A percentile compares a stretch with the other conserved stretches of the same genome.
These are phyloP conservation scores for Ophion ventricosus DNA, from an alignment of 2,888 invertebrate genomes.

Conservation along the genomic window DNA sequence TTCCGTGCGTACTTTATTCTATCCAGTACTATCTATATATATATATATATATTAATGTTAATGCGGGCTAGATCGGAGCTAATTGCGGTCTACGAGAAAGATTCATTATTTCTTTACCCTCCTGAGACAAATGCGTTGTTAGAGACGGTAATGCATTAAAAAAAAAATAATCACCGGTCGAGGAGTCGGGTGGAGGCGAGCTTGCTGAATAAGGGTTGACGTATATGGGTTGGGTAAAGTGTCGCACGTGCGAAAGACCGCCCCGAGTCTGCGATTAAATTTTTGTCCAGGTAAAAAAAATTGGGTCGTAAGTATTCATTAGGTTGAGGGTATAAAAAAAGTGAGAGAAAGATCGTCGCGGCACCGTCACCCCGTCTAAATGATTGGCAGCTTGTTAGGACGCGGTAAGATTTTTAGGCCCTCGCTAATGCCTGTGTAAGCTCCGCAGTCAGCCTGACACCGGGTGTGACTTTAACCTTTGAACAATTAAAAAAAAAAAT, in stretches of 20 bases:
- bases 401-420: constrained; percentile 47
- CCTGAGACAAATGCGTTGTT: constrained; percentile 56
- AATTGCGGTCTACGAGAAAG: constrained; percentile 42
- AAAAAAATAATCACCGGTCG: constrained; percentile 53
- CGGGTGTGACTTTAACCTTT: constrained; percentile 20
- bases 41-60: not conserved
- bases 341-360: constrained; percentile 19
- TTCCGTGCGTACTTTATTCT: not conserved
- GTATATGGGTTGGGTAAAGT: constrained; percentile 7
- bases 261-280: constrained; percentile 46
- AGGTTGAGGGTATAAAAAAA: constrained; percentile 46
- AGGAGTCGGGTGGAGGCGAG: constrained; percentile 32
- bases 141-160: constrained; percentile 49
- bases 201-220: constrained; percentile 43
- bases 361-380: constrained; percentile 36
- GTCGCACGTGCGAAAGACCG: constrained; percentile 34
- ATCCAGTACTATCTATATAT: not conserved
- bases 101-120: constrained; percentile 40
- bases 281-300: constrained; percentile 43
- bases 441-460: not conserved
- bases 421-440: constrained; percentile 31
- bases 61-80: not conserved
- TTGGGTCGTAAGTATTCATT: constrained; percentile 62
- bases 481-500: constrained; percentile 13
- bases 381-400: constrained; percentile 58